A percentile compares a stretch with the other conserved stretches of the same genome.
Evolutionary conservation across 2,113 vertebrate genomes (phyloP).

Genomic region (Empidonax alnorum): DNA sequence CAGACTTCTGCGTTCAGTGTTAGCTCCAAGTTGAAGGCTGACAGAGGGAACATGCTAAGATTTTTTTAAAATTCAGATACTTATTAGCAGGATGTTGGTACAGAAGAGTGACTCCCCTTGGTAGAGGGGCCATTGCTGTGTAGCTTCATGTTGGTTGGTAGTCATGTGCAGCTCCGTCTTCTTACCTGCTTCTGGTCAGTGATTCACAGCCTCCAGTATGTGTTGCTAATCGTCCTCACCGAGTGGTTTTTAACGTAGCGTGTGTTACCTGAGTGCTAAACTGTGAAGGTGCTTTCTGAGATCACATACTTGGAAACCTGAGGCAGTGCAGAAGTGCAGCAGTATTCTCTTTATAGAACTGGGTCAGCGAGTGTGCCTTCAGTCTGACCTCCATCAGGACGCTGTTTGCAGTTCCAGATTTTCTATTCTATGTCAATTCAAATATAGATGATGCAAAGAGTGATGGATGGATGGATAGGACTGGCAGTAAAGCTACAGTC

Average conservation of each 20-base stretch:
- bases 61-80: background rate
- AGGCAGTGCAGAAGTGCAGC: background rate
- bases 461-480: background rate
- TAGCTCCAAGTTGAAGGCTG: background rate
- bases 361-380: background rate
- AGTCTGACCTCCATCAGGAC: constrained; percentile 6
- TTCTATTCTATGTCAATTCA: background rate
- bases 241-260: background rate
- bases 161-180: background rate
- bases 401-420: background rate
- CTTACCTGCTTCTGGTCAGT: background rate
- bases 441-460: background rate
- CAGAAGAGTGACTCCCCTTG: background rate
- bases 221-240: background rate
- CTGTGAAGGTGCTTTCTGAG: background rate
- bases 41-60: background rate
- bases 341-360: constrained; percentile 42
- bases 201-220: background rate
- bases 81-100: background rate
- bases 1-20: background rate
- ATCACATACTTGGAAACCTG: background rate
- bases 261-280: background rate
- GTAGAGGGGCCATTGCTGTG: background rate
- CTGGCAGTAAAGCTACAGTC: background rate
- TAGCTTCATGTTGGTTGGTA: background rate